Percentiles rank a stretch among this genome's conserved stretches.
Conservation (phyloP, 2,797 vertebrate genomes). For the Sebastes baramenuke region DNA sequence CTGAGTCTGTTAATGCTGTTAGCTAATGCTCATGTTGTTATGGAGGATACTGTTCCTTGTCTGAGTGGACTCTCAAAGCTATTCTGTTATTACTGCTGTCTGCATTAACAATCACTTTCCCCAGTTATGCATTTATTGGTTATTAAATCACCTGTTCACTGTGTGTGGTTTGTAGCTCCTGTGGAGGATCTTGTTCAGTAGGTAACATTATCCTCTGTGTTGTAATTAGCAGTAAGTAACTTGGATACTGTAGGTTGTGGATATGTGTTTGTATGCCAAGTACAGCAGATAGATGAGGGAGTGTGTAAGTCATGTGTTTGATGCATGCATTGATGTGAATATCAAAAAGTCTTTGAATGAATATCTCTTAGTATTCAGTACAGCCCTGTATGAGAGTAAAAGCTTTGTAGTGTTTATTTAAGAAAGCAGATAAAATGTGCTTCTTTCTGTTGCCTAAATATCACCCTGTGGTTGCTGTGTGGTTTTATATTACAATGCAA, state of each 20-base stretch:
- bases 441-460: neutral
- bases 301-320: neutral
- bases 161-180: neutral
- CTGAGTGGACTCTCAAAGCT: neutral
- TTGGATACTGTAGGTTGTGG: neutral
- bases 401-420: neutral
- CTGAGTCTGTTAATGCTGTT: neutral
- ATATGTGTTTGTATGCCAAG: neutral
- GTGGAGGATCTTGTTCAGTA: neutral
- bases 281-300: neutral
- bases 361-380: neutral
- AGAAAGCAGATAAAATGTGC: neutral
- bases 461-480: neutral
- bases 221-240: no score
- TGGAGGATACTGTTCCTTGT: neutral
- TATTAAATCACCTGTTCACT: neutral
- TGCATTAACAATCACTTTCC: neutral
- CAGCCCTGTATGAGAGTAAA: neutral
- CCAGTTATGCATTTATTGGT: neutral
- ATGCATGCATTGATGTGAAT: neutral
- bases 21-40: neutral
- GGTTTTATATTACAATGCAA: neutral
- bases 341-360: neutral
- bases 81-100: neutral
- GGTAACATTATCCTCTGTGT: no score